Evolutionary conservation across 2,888 invertebrate species (phyloP).

Genomic region (Drosophila neutralis): DNA sequence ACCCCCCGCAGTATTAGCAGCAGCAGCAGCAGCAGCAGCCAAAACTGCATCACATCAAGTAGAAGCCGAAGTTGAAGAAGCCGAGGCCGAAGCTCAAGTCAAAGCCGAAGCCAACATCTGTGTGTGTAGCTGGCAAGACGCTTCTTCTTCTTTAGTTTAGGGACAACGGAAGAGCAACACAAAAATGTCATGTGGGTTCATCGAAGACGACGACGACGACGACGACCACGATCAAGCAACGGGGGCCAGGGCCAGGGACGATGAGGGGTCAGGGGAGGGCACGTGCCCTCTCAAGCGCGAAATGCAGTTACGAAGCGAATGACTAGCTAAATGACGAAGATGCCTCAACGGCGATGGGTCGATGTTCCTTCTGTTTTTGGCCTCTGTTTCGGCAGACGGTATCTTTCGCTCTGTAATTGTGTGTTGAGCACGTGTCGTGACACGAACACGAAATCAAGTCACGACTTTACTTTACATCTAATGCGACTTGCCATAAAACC

Average conservation of each 20-base stretch:
- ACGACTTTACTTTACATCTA: not conserved
- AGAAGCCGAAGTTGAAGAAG: not conserved
- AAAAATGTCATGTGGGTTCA: conserved; percentile 77
- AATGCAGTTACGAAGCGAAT: conserved; percentile 64
- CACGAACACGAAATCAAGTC: not conserved
- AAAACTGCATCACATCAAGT: conserved; percentile 24
- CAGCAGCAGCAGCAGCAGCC: conserved; percentile 18
- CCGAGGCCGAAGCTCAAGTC: not conserved
- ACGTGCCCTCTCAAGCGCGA: conserved; percentile 81
- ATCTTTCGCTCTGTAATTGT: not conserved
- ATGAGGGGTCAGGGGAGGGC: conserved; percentile 41
- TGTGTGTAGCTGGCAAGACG: conserved; percentile 6
- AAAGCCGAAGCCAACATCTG: conserved; percentile 16
- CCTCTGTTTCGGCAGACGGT: conserved; percentile 6
- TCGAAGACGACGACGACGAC: conserved; percentile 16
- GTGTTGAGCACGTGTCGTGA: conserved; percentile 12
- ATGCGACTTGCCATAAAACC: not conserved
- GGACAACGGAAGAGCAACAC: conserved; percentile 13
- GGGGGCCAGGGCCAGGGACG: not conserved
- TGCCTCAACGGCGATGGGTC: conserved; percentile 31
- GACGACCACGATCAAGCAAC: not conserved
- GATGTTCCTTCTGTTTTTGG: conserved; percentile 10
- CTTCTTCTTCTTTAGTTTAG: conserved; percentile 14
- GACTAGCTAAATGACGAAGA: conserved; percentile 46
- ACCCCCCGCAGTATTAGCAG: conserved; percentile 11